Base-by-base conservation (phyloP, 2,797 vertebrate genomes). In the Dendrocincla tyrannina region DNA sequence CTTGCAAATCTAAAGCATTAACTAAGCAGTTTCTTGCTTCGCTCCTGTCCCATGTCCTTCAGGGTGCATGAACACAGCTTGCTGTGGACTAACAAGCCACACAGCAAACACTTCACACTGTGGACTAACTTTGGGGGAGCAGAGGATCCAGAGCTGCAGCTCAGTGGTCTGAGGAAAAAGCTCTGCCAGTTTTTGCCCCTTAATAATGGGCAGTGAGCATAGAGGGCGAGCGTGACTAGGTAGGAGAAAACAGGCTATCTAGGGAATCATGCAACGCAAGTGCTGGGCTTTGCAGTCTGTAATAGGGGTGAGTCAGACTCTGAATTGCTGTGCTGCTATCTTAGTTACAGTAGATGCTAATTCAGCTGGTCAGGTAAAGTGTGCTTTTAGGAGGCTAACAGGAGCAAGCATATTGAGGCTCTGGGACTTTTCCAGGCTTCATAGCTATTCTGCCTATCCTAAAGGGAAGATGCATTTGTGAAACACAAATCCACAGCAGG, bases 361-460 rank as follows among this genome's bases (percentile, higher is more conserved):
- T 95, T 93, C 80, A 94, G 88, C 69, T 91, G 56, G 93, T 93
- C 91, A 93, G 93, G 91, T 94, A 95, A 94, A 83, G 58, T 50
- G 35, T 93, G 91, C 79, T 91, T 91, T 94, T 55, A 85, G 85
- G 33, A 92, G 46, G 41, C 56, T 84, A 67, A 89, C 49, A 85
- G 1, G 2, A 95, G 77, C 56, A 82, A 85, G 80, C 68, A 69
- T 77, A 95, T 64, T 53, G 91, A 94, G 67, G 74, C 63, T 77
- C 39, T 81, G 73, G 78, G 87, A 91, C 42, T 64, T 17, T 72
- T 89, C 69, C 73, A 89, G 70, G 56, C 47, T 89, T 88, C 24
- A n/a, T 1, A 52, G 89, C 44, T 70, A 35, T 55, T 88, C 47
- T 1, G 6, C 22, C 47, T 69, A 2, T 46, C 37, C 44, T n/a